Percentiles rank a stretch among this genome's conserved stretches.
Conservation (phyloP, 2,888 invertebrate genomes). For the Leptopilina myrica region DNA sequence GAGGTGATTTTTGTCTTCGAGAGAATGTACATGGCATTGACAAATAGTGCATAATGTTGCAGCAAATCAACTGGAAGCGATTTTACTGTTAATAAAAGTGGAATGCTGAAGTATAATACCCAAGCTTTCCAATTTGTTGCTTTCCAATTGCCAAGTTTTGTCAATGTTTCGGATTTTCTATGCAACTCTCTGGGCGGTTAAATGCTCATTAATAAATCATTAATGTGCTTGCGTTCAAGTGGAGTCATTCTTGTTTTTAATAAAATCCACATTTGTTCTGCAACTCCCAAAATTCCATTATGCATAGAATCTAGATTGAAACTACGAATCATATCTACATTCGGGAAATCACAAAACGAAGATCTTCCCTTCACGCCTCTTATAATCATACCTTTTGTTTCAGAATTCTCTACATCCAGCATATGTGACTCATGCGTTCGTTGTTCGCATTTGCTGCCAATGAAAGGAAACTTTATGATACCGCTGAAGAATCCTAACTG, state of each 20-base stretch:
- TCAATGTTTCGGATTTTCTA: conserved; percentile 19
- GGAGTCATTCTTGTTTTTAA: conserved; percentile 10
- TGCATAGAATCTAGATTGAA: not conserved
- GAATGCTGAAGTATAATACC: conserved; percentile 38
- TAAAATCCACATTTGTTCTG: not conserved
- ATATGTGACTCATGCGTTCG: conserved; percentile 17
- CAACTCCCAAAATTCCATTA: no score
- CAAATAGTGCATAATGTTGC: conserved; percentile 40
- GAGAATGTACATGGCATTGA: not conserved
- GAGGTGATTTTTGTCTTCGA: not conserved
- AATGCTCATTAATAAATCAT: conserved; percentile 30
- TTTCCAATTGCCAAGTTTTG: conserved; percentile 34
- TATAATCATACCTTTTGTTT: not conserved
- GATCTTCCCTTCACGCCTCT: not conserved
- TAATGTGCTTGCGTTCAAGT: conserved; percentile 11
- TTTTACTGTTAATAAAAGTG: not conserved
- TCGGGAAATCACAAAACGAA: not conserved
- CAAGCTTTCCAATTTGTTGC: conserved; percentile 44
- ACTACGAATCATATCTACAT: conserved; percentile 4
- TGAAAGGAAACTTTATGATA: conserved; percentile 12
- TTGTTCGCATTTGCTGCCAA: not conserved
- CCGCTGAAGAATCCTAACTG: not conserved
- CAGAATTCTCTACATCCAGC: not conserved
- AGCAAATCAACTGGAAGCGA: conserved; percentile 5
- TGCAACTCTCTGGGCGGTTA: conserved; percentile 39